These are phyloP conservation scores for Cyanoderma ruficeps DNA, from an alignment of 2,113 vertebrate genomes.

Conservation along the genomic window DNA sequence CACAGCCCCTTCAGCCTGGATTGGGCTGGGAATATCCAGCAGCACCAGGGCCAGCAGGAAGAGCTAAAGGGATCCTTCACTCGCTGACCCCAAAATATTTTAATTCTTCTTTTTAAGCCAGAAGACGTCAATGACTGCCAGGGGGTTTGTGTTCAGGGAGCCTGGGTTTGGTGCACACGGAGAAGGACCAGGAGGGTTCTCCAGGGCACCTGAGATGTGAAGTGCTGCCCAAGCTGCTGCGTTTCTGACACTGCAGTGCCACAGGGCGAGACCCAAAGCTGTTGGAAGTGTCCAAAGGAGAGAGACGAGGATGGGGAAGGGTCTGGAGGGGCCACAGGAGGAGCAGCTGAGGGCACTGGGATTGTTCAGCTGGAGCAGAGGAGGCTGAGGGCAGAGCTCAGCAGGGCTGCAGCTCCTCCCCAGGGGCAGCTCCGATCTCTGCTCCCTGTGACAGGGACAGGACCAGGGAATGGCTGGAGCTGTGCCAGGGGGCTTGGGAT, in stretches of 20 bases:
- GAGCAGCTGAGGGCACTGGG: neutral
- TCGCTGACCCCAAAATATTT: neutral
- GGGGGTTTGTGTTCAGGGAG: neutral
- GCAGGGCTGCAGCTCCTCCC: neutral
- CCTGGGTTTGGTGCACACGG: rapidly evolving
- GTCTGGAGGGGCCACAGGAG: neutral
- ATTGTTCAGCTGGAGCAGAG: neutral
- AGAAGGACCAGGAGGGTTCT: neutral
- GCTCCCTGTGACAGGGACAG: neutral
- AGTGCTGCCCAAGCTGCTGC: neutral
- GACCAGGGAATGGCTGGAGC: neutral
- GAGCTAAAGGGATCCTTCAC: neutral
- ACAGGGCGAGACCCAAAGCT: neutral
- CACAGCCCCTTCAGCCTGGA: neutral
- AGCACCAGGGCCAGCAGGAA: neutral
- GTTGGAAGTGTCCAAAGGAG: neutral
- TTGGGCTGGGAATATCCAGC: neutral
- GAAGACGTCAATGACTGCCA: neutral
- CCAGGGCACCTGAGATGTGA: too few relatives aligned
- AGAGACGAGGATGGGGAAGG: neutral
- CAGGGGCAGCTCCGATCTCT: neutral
- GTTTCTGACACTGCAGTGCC: neutral
- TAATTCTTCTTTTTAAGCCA: neutral
- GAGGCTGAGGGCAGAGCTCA: neutral
- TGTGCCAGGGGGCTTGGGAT: rapidly evolving